Percentiles rank a stretch among this genome's conserved stretches.
Conservation (phyloP, 2,113 vertebrate species). For the Willisornis vidua region DNA sequence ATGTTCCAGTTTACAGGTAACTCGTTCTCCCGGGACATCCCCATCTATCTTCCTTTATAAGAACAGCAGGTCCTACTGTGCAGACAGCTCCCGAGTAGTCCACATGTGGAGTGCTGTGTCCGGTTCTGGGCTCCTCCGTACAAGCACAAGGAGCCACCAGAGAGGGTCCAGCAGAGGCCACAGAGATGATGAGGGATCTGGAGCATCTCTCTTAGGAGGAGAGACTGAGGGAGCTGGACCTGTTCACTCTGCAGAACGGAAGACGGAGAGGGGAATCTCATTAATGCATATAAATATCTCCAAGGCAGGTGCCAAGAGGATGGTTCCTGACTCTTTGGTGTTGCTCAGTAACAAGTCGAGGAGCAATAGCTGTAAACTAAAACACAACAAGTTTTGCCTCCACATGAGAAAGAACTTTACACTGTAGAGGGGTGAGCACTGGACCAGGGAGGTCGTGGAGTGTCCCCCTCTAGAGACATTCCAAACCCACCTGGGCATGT, state of each 20-base stretch:
- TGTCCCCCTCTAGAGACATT: neutral
- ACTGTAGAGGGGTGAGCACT: neutral
- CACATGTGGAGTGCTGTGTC: neutral
- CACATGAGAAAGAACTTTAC: neutral
- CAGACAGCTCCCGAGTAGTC: neutral
- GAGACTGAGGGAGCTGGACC: neutral
- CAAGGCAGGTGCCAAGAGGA: neutral
- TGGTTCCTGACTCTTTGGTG: neutral
- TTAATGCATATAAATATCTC: neutral
- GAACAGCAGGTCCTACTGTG: too few relatives aligned
- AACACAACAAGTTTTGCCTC: neutral
- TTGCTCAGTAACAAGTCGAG: neutral
- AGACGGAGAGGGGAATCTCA: too few relatives aligned
- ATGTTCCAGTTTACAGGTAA: too few relatives aligned
- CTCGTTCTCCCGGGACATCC: neutral
- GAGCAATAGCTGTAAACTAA: neutral
- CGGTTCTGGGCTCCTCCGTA: neutral
- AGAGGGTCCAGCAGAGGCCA: neutral
- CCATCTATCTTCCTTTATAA: rapidly evolving
- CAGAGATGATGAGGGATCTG: neutral
- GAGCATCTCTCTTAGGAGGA: neutral
- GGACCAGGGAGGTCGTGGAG: neutral
- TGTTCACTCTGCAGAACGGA: neutral
- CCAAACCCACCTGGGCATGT: neutral
- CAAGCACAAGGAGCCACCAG: neutral